Base-by-base conservation (phyloP, 2,888 invertebrate species). In the Chorisops tibialis region DNA sequence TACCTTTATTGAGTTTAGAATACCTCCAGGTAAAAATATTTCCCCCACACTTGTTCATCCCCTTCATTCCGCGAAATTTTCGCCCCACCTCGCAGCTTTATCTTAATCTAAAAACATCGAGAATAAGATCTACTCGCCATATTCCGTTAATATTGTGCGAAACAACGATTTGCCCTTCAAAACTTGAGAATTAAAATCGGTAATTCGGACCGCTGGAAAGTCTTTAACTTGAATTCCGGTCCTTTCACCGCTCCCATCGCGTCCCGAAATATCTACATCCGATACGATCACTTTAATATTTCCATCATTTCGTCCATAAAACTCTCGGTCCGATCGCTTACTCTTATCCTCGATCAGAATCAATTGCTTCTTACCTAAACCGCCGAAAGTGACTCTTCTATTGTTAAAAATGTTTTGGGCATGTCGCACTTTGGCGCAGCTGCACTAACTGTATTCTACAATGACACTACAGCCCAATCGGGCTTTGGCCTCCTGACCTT, bases 311-410 rank as follows among this genome's bases (percentile, higher is more conserved):
- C 94, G 82, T 0, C 94, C 95, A 66, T 83, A 84, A 65, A 91
- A 72, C 63, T 86, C 77, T 19, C 82, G 74, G 0, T 81, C 76
- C 0, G 88, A 87, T 69, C 88, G 83, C 71, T 85, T 89, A 56
- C 86, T 85, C 69, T 83, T 83, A 11, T 93, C 91, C 80, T 97
- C 96, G 2, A 96, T 83, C 5, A 98, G 80, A 7, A 97, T 86
- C 5, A 96, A 78, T 67, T 97, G 94, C 7, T 81, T 77, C 64
- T 82, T 82, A 0, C 94, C 96, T 56, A n/a, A 94, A 83, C 75
- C 87, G 86, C 1, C 76, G 73, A 54, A n/a, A n/a, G n/a, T n/a
- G n/a, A n/a, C n/a, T n/a, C n/a, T n/a, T n/a, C n/a, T n/a, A n/a
- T n/a, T n/a, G n/a, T n/a, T n/a, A n/a, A n/a, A n/a, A n/a, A n/a